phyloP scores from a whole-genome alignment of 2,797 vertebrate species.

The Apogon hyalosoma region DNA sequence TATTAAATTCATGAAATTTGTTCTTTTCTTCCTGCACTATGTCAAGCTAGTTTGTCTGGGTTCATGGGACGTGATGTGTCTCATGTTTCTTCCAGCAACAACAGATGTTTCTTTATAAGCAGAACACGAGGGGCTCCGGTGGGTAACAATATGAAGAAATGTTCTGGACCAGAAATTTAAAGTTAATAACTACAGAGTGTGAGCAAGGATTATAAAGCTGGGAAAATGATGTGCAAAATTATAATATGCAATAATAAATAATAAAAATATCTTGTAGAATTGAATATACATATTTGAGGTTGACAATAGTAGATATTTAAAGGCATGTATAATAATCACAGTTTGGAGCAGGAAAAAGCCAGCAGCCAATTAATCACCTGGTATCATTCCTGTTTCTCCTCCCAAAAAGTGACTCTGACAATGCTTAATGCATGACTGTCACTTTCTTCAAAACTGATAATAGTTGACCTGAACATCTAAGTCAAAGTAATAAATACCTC shows the following conservation, averaged over 20 bases:
- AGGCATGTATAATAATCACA: no score
- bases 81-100: constrained; percentile 25
- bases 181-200: constrained; percentile 15
- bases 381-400: no score
- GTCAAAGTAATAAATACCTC: no score
- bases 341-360: no score
- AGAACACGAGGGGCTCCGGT: neutral
- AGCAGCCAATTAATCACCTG: no score
- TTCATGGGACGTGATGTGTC: constrained; percentile 37
- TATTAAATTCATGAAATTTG: constrained; percentile 15
- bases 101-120: constrained; percentile 31
- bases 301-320: no score
- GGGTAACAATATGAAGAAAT: constrained; percentile 1
- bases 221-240: neutral
- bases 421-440: no score
- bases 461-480: no score
- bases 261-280: neutral
- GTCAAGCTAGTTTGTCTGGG: constrained; percentile 14
- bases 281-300: no score
- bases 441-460: no score
- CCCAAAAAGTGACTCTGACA: no score
- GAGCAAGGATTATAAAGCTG: neutral
- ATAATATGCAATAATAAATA: neutral
- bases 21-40: neutral
- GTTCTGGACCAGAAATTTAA: neutral